Base-by-base conservation (phyloP, 2,113 vertebrate genomes). In the Pardalotus punctatus region DNA sequence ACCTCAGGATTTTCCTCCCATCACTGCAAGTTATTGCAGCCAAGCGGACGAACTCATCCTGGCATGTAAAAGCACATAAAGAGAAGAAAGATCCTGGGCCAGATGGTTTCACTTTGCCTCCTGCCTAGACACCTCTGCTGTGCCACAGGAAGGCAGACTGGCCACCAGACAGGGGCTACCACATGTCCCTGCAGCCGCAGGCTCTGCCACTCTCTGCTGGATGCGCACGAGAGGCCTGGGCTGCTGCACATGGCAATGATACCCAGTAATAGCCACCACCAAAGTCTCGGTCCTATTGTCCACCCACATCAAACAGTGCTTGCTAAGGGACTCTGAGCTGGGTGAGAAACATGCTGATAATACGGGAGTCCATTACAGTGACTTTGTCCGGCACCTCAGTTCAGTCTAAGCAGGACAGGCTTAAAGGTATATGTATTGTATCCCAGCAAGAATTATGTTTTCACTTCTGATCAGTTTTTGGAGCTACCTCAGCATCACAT, bases 251-350 rank as follows among this genome's bases (percentile, higher is more conserved):
- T 2, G 23, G 43, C 29, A 7, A 9, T 2, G 12, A 42, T 0
- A 12, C 5, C 25, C 15, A 2, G 11, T 3, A 12, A 27, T 0
- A 10, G 4, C 12, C 12, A 4, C 9, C 5, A 2, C 7, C 4
- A 8, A 29, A 6, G 8, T 11, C 48, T 21, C 4, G 31, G 64
- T 69, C 23, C 38, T 54, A 0, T 1, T 24, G 21, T 20, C 36
- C 64, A 48, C 5, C 24, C 1, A 3, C 74, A 66, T 14, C 56
- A 50, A 38, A 31, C 2, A 1, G 11, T 2, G 19, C 42, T 16
- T 23, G 21, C 33, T 24, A 11, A 25, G 31, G 50, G 27, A 38
- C 54, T 51, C 17, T 5, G 0, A 33, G 36, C 48, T 43, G 64
- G 7, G 28, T 20, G 36, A 69, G 67, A 77, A 92, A 67, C 31